A percentile compares a stretch with the other conserved stretches of the same genome.
phyloP scores from a whole-genome alignment of 2,797 vertebrate genomes.

The Menidia menidia region DNA sequence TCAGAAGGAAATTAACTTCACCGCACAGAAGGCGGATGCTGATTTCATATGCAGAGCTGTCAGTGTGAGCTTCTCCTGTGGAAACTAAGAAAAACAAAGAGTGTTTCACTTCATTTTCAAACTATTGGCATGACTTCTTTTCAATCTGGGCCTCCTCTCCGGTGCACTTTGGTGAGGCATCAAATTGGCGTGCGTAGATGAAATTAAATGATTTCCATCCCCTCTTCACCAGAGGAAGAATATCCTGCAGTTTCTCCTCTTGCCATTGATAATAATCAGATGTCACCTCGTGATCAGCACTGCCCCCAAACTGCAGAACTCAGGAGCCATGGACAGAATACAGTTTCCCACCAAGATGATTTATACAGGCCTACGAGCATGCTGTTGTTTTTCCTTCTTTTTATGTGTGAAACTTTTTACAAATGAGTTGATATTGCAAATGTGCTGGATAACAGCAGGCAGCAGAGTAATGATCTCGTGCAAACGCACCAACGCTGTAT shows the following conservation, averaged over 20 bases:
- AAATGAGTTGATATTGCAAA: conserved; percentile 18
- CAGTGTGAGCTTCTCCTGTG: conserved; percentile 2
- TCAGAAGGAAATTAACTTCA: conserved; percentile 23
- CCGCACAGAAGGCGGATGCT: neutral
- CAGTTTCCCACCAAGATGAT: conserved; percentile 25
- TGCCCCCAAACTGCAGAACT: conserved; percentile 11
- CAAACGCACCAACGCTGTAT: conserved; percentile 51
- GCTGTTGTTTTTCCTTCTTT: conserved; percentile 21
- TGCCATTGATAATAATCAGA: conserved; percentile 42
- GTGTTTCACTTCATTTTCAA: conserved; percentile 21
- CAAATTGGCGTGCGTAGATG: conserved; percentile 27
- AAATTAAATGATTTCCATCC: conserved; percentile 45
- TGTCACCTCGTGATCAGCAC: conserved; percentile 16
- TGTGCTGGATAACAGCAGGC: conserved; percentile 33
- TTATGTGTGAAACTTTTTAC: conserved; percentile 18
- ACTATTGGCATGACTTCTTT: conserved; percentile 20
- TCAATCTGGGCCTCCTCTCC: neutral
- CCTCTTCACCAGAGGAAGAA: conserved; percentile 27
- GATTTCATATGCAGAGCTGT: conserved; percentile 30
- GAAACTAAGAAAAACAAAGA: conserved; percentile 30
- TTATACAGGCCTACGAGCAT: conserved; percentile 22
- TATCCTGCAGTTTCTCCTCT: neutral
- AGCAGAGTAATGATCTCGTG: conserved; percentile 48
- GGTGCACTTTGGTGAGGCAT: conserved; percentile 18
- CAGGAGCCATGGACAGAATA: conserved; percentile 1